Conservation (phyloP, 2,113 vertebrate species). For the Cynopterus brachyotis region DNA sequence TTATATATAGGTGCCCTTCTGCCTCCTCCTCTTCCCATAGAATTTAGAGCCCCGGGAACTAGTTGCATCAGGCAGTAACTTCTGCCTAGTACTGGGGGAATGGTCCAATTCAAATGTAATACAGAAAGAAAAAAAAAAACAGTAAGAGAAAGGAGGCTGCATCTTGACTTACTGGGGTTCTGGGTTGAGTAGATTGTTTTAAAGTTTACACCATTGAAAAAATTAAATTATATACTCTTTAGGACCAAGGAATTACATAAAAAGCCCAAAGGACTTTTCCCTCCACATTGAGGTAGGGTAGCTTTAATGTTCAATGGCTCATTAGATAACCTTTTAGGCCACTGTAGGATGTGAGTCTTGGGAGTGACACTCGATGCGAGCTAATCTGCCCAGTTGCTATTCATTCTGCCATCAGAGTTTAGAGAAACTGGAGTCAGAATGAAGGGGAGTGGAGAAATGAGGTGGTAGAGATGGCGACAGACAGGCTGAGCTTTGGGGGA, state of each 20-base stretch:
- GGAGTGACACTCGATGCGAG: rapidly evolving
- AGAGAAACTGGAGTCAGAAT: neutral
- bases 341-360: neutral
- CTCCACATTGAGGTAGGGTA: neutral
- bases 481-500: neutral
- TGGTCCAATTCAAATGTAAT: neutral
- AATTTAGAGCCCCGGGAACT: neutral
- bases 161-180: neutral
- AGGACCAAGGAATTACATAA: neutral
- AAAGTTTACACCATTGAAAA: neutral
- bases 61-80: neutral
- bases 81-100: neutral
- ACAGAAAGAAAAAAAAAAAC: neutral
- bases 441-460: neutral
- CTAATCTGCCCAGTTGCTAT: neutral
- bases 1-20: too few relatives aligned
- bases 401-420: neutral
- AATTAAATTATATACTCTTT: neutral
- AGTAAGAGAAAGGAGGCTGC: neutral
- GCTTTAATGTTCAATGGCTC: neutral
- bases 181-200: neutral
- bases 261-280: neutral
- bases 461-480: neutral
- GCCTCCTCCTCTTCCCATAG: neutral
- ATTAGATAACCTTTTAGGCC: neutral